Evolutionary conservation across 2,797 vertebrate species (phyloP).

Genomic region (Rhincodon typus): DNA sequence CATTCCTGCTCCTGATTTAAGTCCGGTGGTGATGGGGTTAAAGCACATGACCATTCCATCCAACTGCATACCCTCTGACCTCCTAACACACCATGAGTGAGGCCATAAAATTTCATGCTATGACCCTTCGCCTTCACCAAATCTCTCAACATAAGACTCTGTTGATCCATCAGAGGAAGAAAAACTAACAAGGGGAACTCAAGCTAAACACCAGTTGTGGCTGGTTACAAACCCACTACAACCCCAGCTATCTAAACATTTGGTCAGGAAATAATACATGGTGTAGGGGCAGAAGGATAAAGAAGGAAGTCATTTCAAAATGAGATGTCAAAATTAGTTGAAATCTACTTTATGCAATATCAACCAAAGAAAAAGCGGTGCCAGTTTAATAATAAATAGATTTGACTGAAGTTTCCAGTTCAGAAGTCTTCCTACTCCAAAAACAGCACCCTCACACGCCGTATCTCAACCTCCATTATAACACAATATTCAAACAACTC

Average conservation of each 20-base stretch:
- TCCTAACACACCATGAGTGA: too few relatives aligned
- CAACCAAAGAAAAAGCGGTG: background rate
- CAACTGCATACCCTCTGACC: too few relatives aligned
- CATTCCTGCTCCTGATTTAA: too few relatives aligned
- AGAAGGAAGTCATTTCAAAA: conserved; percentile 6
- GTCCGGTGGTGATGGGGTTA: too few relatives aligned
- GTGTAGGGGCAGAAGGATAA: background rate
- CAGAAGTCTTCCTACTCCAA: background rate
- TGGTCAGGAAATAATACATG: background rate
- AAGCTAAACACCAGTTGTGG: background rate
- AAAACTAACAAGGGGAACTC: background rate
- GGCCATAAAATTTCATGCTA: too few relatives aligned
- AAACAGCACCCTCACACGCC: background rate
- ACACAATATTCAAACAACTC: background rate
- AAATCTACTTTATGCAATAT: background rate
- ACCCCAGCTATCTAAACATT: background rate
- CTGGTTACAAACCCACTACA: background rate
- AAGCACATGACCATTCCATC: too few relatives aligned
- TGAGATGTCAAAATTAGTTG: background rate
- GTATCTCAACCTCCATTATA: background rate
- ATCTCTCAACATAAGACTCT: background rate
- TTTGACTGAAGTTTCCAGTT: background rate
- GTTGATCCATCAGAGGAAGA: background rate
- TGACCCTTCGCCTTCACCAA: background rate
- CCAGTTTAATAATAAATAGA: background rate